A percentile compares a stretch with the other conserved stretches of the same genome.
Evolutionary conservation across 2,797 vertebrate genomes (phyloP).

Genomic region (Rhyacichthys aspro): DNA sequence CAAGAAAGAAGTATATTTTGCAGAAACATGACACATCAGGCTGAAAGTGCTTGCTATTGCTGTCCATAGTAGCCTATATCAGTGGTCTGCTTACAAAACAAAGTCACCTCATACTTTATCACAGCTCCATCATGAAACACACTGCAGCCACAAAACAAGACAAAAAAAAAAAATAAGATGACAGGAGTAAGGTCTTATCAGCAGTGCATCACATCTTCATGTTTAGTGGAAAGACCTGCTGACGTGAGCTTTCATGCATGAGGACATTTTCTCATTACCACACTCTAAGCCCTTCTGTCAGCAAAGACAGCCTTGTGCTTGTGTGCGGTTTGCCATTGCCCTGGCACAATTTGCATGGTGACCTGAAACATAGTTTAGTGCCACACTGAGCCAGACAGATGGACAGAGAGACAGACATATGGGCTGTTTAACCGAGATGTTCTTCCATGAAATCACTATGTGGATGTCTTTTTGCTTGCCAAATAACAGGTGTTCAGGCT

Average conservation of each 20-base stretch:
- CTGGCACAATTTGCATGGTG: conserved; percentile 60
- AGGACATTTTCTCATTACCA: conserved; percentile 73
- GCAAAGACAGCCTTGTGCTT: conserved; percentile 44
- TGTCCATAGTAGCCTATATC: neutral
- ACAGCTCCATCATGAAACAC: neutral
- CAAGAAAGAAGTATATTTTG: conserved; percentile 1
- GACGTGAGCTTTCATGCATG: conserved; percentile 69
- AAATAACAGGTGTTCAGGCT: conserved; percentile 25
- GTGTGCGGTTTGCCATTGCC: conserved; percentile 39
- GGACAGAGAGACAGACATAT: conserved; percentile 63
- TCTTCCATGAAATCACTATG: conserved; percentile 35
- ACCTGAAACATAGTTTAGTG: conserved; percentile 73
- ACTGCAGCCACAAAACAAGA: neutral
- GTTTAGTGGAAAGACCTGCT: conserved; percentile 33
- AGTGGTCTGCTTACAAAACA: too few relatives aligned
- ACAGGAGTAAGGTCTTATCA: neutral
- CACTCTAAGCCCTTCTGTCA: conserved; percentile 69
- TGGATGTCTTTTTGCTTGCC: conserved; percentile 16
- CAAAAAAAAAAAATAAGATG: conserved; percentile 5
- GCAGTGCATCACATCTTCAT: conserved; percentile 7
- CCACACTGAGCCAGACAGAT: conserved; percentile 67
- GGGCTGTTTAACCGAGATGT: conserved; percentile 56
- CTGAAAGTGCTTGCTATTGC: neutral
- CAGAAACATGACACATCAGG: neutral
- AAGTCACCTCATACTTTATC: neutral